phyloP scores from a whole-genome alignment of 2,797 vertebrate species.

The Nannoperca obscura region DNA sequence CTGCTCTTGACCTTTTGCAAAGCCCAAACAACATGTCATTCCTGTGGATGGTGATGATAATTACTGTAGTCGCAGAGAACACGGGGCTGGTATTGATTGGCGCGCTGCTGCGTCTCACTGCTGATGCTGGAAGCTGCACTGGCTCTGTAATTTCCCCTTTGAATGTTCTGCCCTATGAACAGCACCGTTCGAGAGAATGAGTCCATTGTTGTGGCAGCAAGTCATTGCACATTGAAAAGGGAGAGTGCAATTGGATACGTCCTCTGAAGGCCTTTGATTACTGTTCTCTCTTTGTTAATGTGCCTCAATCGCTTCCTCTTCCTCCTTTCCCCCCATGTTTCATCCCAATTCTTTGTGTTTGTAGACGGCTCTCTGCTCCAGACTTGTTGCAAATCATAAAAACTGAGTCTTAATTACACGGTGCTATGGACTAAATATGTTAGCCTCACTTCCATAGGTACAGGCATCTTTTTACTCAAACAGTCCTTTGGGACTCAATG shows the following conservation, averaged over 20 bases:
- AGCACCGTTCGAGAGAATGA: neutral
- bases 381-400: constrained; percentile 28
- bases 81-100: constrained; percentile 46
- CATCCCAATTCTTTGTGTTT: constrained; percentile 14
- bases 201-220: constrained; percentile 14
- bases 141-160: constrained; percentile 34
- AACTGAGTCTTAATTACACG: constrained; percentile 53
- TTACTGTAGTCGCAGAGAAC: constrained; percentile 37
- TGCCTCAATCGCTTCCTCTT: constrained; percentile 28
- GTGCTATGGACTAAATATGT: constrained; percentile 8
- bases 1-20: constrained; percentile 36
- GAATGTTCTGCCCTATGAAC: constrained; percentile 4
- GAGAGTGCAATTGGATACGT: constrained; percentile 20
- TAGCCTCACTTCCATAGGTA: constrained; percentile 17
- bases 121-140: constrained; percentile 28
- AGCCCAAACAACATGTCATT: constrained; percentile 32
- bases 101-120: constrained; percentile 24
- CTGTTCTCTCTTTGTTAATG: constrained; percentile 26
- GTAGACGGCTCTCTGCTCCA: constrained; percentile 4
- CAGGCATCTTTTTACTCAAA: constrained; percentile 13
- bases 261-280: constrained; percentile 42
- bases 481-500: constrained; percentile 19
- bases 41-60: constrained; percentile 46
- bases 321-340: neutral
- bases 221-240: constrained; percentile 14